Percentiles rank a stretch among this genome's conserved stretches.
Conservation (phyloP, 2,888 invertebrate genomes). For the Drosophila lutescens region DNA sequence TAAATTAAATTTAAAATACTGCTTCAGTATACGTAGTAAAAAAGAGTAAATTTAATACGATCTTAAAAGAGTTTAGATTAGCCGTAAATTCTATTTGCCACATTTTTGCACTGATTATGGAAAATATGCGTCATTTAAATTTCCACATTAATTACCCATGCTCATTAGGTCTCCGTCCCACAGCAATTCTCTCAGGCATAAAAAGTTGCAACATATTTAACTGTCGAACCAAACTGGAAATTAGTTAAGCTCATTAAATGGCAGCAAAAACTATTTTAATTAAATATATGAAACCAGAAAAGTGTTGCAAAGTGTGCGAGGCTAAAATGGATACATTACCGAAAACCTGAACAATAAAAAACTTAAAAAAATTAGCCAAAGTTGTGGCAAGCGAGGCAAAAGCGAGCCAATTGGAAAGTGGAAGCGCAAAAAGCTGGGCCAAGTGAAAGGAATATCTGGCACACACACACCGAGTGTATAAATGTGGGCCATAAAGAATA, state of each 20-base stretch:
- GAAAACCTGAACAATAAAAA: conserved; percentile 19
- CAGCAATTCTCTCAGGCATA: not conserved
- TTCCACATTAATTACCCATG: conserved; percentile 42
- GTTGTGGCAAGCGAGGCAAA: conserved; percentile 19
- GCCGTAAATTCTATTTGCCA: not conserved
- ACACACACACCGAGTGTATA: conserved; percentile 8
- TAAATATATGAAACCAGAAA: conserved; percentile 36
- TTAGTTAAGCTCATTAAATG: conserved; percentile 63
- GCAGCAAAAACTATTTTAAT: conserved; percentile 54
- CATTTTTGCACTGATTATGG: conserved; percentile 2
- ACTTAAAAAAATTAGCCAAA: conserved; percentile 30
- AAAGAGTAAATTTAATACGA: not conserved
- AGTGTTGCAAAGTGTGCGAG: not conserved
- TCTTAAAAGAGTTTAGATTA: not conserved
- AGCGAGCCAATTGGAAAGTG: conserved; percentile 32
- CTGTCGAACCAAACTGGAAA: conserved; percentile 47
- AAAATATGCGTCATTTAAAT: conserved; percentile 50
- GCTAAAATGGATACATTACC: conserved; percentile 12
- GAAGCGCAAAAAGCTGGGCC: conserved; percentile 3
- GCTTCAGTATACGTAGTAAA: not conserved
- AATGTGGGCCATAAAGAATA: conserved; percentile 49
- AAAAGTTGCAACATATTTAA: conserved; percentile 42
- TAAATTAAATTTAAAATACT: conserved; percentile 7
- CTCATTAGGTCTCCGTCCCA: conserved; percentile 37
- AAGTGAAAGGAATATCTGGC: conserved; percentile 21